Conservation (phyloP, 2,888 invertebrate species). For the Drosophila putrida region DNA sequence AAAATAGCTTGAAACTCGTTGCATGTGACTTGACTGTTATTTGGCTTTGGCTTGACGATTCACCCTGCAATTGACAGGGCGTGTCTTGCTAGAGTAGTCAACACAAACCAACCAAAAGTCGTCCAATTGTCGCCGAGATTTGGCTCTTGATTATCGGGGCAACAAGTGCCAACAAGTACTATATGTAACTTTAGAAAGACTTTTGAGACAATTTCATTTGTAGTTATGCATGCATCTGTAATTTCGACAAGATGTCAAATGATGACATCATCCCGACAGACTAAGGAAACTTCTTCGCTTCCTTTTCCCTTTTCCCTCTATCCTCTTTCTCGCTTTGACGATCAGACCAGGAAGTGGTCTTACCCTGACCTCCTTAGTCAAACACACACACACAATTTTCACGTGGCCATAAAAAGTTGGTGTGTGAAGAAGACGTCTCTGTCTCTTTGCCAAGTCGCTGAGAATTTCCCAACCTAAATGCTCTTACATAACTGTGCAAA, state of each 20-base stretch:
- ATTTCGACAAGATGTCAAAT: slow-evolving; percentile 33
- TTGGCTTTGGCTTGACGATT: background rate
- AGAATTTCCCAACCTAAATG: slow-evolving; percentile 30
- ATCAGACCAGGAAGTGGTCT: slow-evolving; percentile 58
- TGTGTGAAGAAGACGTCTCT: slow-evolving; percentile 16
- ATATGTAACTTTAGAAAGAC: slow-evolving; percentile 17
- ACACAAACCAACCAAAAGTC: slow-evolving; percentile 14
- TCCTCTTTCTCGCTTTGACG: background rate
- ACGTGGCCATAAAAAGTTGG: slow-evolving; percentile 65
- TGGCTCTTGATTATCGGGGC: slow-evolving; percentile 38
- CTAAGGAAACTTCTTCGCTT: background rate
- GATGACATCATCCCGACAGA: slow-evolving; percentile 29
- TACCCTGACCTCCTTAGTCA: slow-evolving; percentile 69
- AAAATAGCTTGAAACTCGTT: slow-evolving; percentile 37
- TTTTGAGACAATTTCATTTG: slow-evolving; percentile 41
- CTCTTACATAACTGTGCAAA: slow-evolving; percentile 68
- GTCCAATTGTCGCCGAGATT: slow-evolving; percentile 32
- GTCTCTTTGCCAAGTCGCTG: slow-evolving; percentile 43
- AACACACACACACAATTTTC: slow-evolving; percentile 74
- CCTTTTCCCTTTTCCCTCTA: background rate
- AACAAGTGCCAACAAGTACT: slow-evolving; percentile 66
- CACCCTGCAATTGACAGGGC: slow-evolving; percentile 36
- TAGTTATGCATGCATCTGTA: slow-evolving; percentile 38
- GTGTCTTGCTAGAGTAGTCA: slow-evolving; percentile 49
- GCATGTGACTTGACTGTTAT: slow-evolving; percentile 37